Evolutionary conservation across 2,888 invertebrate genomes (phyloP), one percentile per base, ranked within the genome.

Genomic region (Hypolimnas misippus): DNA sequence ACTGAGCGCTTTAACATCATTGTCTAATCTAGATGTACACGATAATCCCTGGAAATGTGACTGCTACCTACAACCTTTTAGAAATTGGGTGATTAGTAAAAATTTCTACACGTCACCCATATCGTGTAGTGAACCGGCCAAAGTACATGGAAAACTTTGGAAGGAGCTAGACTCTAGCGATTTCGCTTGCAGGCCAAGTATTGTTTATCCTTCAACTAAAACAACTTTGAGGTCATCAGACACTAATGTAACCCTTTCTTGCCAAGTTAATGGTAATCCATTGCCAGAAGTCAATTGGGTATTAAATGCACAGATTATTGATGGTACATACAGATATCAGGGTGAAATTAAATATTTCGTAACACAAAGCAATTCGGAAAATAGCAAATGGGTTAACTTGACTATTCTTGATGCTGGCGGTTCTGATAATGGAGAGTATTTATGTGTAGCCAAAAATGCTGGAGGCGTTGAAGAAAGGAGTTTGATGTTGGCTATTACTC

Each of bases 11-110:
- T 85, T 97, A 57, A 92, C 93, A 1, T 95, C 94, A 67, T 83
- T 98, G 57, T 94, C 94, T 25, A 96, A 95, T 74, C 88, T 98
- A 46, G 95, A 95, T 58, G 91, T 98, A 0, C 94, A 95, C 68
- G 94, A 95, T 66, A 98, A 98, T 80, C 96, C 96, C 0, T 98
- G 98, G 98, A 93, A 95, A 65, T 98, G 98, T 78, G 97, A 98
- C 77, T 98, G 98, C 76, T 94, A 95, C 67, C 87, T 98, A 57
- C 95, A 96, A 76, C 93, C 94, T 16, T 96, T 98, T 70, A 94
- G 97, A 50, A 95, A 96, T 76, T 97, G 95, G 94, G 94, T 95
- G 12, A 93, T 96, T 8, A 93, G 94, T 63, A 93, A 93, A 66
- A 96, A 96, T 57, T 88, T 97, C 16, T 95, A 96, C 74, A 95